These are phyloP conservation scores for Psittacula echo DNA, from an alignment of 2,797 vertebrate species.

Conservation along the genomic window DNA sequence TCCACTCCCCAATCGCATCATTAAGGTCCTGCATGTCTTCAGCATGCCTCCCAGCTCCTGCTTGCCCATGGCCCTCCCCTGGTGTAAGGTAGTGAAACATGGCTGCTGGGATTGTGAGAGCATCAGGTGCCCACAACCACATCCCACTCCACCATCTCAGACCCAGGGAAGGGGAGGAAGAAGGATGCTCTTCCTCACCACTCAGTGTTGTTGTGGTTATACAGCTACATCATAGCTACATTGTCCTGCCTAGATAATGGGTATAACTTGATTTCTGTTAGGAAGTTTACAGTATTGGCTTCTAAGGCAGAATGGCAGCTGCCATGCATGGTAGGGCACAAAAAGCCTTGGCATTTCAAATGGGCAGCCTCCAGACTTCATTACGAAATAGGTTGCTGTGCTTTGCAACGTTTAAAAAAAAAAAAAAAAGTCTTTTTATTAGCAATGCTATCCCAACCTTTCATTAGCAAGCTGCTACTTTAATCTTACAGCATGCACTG, in stretches of 20 bases:
- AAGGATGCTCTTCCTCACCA: accelerated
- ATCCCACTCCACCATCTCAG: background rate
- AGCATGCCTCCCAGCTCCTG: background rate
- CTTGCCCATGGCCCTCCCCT: background rate
- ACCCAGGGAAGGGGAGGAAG: background rate
- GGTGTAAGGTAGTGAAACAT: accelerated
- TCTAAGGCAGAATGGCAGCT: background rate
- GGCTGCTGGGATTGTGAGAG: background rate
- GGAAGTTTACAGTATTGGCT: background rate
- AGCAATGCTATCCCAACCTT: background rate
- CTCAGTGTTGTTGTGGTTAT: background rate
- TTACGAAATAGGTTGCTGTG: background rate
- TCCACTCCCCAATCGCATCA: background rate
- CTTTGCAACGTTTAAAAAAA: background rate
- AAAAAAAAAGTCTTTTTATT: background rate
- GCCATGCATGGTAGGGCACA: background rate
- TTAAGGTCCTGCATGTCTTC: background rate
- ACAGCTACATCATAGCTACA: accelerated
- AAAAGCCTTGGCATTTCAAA: background rate
- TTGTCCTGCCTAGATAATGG: background rate
- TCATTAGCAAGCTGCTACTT: background rate
- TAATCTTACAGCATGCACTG: background rate
- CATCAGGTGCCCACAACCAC: background rate
- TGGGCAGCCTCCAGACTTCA: background rate
- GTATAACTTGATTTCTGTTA: background rate